A percentile compares a stretch with the other conserved stretches of the same genome.
Evolutionary conservation across 2,113 vertebrate genomes (phyloP).

Genomic region (Callopanchax toddi): DNA sequence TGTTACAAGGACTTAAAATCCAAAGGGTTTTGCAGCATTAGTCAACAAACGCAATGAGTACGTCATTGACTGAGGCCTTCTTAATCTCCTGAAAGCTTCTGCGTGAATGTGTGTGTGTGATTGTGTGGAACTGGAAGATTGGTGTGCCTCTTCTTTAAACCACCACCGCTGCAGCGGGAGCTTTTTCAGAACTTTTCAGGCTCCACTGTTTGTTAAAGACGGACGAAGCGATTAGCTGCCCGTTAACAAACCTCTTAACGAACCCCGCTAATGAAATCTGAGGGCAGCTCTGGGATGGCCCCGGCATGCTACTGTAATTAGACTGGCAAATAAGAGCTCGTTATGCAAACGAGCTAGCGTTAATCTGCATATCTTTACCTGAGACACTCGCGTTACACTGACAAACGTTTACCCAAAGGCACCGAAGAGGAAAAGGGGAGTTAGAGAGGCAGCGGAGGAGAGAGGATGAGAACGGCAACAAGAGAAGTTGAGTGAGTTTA

Average conservation of each 20-base stretch:
- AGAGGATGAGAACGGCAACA: background rate
- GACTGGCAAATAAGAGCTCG: conserved; percentile 71
- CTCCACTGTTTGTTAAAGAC: conserved; percentile 66
- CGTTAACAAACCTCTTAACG: conserved; percentile 73
- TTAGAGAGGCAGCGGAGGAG: background rate
- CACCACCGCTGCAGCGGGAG: conserved; percentile 32
- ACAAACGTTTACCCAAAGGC: conserved; percentile 68
- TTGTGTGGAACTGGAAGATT: conserved; percentile 1
- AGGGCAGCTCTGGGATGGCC: conserved; percentile 70
- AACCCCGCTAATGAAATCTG: conserved; percentile 71
- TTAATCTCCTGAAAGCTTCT: background rate
- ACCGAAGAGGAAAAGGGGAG: conserved; percentile 34
- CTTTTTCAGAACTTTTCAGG: conserved; percentile 55
- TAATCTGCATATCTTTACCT: conserved; percentile 75
- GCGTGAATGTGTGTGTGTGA: background rate
- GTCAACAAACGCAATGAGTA: background rate
- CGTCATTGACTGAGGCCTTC: background rate
- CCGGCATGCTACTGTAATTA: conserved; percentile 63
- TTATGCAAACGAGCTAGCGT: conserved; percentile 70
- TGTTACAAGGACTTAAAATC: background rate
- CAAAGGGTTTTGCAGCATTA: background rate
- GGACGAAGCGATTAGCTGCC: conserved; percentile 69
- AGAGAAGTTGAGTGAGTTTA: background rate
- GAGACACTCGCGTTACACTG: conserved; percentile 56
- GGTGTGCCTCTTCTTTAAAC: conserved; percentile 38